Conservation (phyloP, 2,888 invertebrate species). For the Melangyna quadrimaculata region DNA sequence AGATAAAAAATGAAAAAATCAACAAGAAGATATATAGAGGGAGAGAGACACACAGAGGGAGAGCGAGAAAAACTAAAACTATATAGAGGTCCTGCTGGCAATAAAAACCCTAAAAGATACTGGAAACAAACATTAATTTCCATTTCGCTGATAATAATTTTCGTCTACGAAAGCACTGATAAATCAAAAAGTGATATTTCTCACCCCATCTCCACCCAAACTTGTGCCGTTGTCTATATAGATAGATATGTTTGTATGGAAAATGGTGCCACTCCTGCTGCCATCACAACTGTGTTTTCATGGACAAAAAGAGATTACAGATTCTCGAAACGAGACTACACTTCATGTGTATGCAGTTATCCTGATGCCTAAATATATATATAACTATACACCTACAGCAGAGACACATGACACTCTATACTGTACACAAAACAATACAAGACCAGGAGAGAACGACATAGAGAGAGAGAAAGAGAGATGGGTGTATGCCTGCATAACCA, state of each 20-base stretch:
- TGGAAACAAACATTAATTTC: slow-evolving; percentile 71
- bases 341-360: slow-evolving; percentile 68
- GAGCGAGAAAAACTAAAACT: background rate
- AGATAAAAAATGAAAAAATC: background rate
- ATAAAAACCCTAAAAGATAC: slow-evolving; percentile 65
- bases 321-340: slow-evolving; percentile 56
- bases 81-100: slow-evolving; percentile 56
- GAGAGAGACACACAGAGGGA: background rate
- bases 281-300: slow-evolving; percentile 49
- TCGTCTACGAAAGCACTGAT: slow-evolving; percentile 72
- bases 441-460: background rate
- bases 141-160: slow-evolving; percentile 72
- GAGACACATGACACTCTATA: slow-evolving; percentile 28
- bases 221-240: background rate
- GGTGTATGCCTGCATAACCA: slow-evolving; percentile 48
- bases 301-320: slow-evolving; percentile 64
- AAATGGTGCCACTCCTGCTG: slow-evolving; percentile 32
- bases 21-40: background rate
- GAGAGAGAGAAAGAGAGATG: background rate
- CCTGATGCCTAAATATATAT: slow-evolving; percentile 63
- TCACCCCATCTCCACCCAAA: slow-evolving; percentile 38
- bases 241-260: background rate
- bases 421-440: slow-evolving; percentile 29
- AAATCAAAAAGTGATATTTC: slow-evolving; percentile 71
- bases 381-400: too few species aligned